Base-by-base conservation (phyloP, 1,140 invertebrate genomes). In the Zaprionus lachaisei region DNA sequence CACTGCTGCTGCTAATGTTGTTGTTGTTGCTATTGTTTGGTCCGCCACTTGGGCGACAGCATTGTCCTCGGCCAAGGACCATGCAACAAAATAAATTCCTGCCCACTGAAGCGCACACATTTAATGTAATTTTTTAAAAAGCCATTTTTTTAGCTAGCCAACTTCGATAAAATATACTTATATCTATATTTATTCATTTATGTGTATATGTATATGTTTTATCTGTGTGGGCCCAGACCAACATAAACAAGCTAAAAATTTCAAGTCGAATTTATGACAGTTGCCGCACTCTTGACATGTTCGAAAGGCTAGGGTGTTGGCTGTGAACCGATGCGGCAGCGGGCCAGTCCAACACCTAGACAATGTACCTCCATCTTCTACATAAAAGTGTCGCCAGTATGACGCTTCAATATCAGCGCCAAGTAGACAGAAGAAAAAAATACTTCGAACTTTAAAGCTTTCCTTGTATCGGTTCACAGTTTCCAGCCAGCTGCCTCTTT, bases 121-220 rank as follows among this genome's bases (percentile, higher is more conserved):
- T 89, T 84, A 87, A 89, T 87, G 84, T 87, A 87, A 87, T 87
- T 89, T 87, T 83, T 89, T 87, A 84, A 87, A 87, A 87, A 81
- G 84, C 81, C 69, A 84, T 84, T 82, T 79, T 75, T 77, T 61
- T 51, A 68, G 31, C 74, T 54, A 60, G 72, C 63, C 67, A 41
- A 51, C 63, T 72, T 70, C 63, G 66, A 72, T 66, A 80, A 54
- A 72, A 51, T 70, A 37, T 71, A 66, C 31, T 37, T 58, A 65
- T 72, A 55, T 68, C 31, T 61, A 56, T 12, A 57, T 20, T 26
- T 55, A 47, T 62, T 44, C 24, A 62, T 51, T 22, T 28, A 24
- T 51, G 54, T 72, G 63, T 60, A 28, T 77, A 57, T 74, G 56
- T 62, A 62, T 61, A 63, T 70, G 38, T 70, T 81, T 87, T 87